Conservation (phyloP, 2,797 vertebrate genomes). For the Phalanger gymnotis region DNA sequence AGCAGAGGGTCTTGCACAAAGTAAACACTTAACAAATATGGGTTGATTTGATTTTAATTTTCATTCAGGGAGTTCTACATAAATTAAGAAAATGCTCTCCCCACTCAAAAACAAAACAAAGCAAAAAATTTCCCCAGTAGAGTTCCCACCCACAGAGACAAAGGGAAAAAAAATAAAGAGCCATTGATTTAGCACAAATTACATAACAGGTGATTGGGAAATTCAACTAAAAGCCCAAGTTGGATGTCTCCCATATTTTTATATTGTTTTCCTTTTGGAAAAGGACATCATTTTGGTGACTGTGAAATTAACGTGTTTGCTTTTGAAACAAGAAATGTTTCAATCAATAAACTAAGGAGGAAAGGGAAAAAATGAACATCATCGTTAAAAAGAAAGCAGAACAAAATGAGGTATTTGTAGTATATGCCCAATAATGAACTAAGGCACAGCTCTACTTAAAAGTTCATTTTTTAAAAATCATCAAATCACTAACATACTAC, state of each 20-base stretch:
- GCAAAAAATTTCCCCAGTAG: not conserved
- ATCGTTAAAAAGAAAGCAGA: not conserved
- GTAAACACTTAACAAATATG: not conserved
- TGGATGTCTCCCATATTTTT: slow-evolving; percentile 1
- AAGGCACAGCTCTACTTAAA: not conserved
- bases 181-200: not conserved
- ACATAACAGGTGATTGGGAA: not conserved
- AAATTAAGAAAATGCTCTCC: not conserved
- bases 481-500: not conserved
- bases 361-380: not conserved
- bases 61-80: not conserved
- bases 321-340: not conserved
- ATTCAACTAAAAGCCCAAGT: not conserved
- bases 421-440: not conserved
- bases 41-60: not conserved
- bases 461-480: not conserved
- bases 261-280: not conserved
- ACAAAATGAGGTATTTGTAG: not conserved
- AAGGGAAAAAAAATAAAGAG: not conserved
- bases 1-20: accelerated
- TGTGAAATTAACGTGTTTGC: not conserved
- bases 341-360: not conserved
- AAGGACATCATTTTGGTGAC: not conserved
- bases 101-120: not conserved
- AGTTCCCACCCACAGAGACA: not conserved